Conservation (phyloP, 2,797 vertebrate species). For the Crocodylus rhombifer region DNA sequence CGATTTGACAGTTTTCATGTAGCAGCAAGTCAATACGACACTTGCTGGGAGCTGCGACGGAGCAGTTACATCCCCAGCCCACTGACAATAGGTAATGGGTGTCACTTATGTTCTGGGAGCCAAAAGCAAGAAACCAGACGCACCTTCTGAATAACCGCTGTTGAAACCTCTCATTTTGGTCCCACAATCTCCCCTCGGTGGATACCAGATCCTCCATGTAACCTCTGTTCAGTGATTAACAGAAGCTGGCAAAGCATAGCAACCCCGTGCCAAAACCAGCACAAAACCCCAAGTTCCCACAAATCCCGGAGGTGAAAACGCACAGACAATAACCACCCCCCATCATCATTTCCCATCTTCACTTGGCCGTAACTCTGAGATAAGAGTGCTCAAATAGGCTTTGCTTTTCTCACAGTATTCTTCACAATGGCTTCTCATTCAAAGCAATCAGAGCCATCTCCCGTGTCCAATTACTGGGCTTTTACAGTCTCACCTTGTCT, state of each 20-base stretch:
- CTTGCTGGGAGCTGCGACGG: conserved; percentile 4
- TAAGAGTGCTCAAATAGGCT: conserved; percentile 41
- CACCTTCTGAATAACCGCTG: conserved; percentile 35
- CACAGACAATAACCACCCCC: background rate
- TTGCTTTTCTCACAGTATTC: conserved; percentile 22
- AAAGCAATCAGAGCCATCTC: conserved; percentile 70
- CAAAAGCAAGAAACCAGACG: conserved; percentile 31
- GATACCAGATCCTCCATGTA: conserved; percentile 47
- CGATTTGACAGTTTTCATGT: conserved; percentile 64
- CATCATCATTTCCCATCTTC: conserved; percentile 22
- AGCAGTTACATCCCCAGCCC: conserved; percentile 44
- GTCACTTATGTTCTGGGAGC: conserved; percentile 22
- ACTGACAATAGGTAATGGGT: conserved; percentile 50
- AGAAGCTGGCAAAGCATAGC: conserved; percentile 44
- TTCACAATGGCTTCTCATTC: conserved; percentile 61
- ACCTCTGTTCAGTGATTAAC: conserved; percentile 67
- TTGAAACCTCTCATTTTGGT: conserved; percentile 31
- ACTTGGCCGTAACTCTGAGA: conserved; percentile 47
- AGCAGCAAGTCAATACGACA: conserved; percentile 65
- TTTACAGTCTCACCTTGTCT: conserved; percentile 72
- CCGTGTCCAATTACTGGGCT: conserved; percentile 68
- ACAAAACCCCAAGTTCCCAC: conserved; percentile 60
- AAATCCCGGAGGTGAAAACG: conserved; percentile 53
- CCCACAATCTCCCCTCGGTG: conserved; percentile 41
- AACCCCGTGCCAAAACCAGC: conserved; percentile 57